phyloP scores from a whole-genome alignment of 2,797 vertebrate genomes.

The Bradypodion pumilum region DNA sequence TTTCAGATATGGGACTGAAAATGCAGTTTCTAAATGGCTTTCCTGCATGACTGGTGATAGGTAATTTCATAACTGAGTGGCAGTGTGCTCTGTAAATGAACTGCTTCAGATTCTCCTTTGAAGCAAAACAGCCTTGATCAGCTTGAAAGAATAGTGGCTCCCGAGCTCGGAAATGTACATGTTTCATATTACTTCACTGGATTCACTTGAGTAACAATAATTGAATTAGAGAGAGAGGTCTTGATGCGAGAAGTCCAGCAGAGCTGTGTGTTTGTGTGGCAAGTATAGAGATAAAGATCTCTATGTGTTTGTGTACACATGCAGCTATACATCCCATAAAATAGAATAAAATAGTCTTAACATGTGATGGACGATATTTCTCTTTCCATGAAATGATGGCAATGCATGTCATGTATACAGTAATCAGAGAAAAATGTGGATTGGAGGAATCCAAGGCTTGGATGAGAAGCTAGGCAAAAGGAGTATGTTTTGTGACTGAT shows the following conservation, averaged over 20 bases:
- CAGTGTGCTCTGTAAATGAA: conserved; percentile 21
- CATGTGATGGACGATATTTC: not conserved
- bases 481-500: not conserved
- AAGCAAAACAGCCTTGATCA: conserved; percentile 55
- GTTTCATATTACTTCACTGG: conserved; percentile 21
- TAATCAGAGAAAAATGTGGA: not conserved
- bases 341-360: conserved; percentile 7
- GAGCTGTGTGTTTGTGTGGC: not conserved
- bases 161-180: conserved; percentile 11
- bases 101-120: conserved; percentile 38
- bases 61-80: conserved; percentile 46
- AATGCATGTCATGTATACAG: not conserved
- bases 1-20: not conserved
- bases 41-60: not conserved
- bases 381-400: not conserved
- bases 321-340: not conserved
- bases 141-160: conserved; percentile 28
- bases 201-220: not conserved
- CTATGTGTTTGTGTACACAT: not conserved
- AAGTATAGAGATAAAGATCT: not conserved
- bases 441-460: not conserved
- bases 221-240: conserved; percentile 28
- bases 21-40: conserved; percentile 37
- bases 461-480: not conserved
- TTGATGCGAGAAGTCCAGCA: not conserved